phyloP scores from a whole-genome alignment of 1,140 invertebrate genomes.

The Leguminivora glycinivorella region DNA sequence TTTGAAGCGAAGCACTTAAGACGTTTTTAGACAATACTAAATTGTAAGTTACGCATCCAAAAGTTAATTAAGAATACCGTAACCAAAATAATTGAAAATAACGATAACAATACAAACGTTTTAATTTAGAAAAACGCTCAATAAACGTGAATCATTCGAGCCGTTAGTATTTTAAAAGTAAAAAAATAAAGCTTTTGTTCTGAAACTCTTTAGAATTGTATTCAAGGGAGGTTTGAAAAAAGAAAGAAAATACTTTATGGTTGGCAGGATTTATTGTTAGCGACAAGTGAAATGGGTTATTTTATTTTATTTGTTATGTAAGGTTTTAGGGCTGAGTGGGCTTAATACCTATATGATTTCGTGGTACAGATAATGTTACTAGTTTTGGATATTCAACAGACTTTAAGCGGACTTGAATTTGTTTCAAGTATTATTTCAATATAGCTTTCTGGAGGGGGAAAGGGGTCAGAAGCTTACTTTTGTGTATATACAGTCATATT shows the following conservation, averaged over 20 bases:
- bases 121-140: constrained; percentile 14
- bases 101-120: constrained; percentile 1
- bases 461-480: no score
- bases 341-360: neutral
- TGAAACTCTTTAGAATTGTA: constrained; percentile 23
- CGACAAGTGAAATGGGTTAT: constrained; percentile 19
- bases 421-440: no score
- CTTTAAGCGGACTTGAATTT: no score
- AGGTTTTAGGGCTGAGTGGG: neutral
- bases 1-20: no score
- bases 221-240: constrained; percentile 26
- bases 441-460: no score
- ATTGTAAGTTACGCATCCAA: no score
- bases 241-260: constrained; percentile 28
- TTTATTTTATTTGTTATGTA: constrained; percentile 10
- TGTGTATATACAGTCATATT: no score
- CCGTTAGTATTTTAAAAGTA: constrained; percentile 18
- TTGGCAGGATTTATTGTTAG: constrained; percentile 11
- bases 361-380: no score
- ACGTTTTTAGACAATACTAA: no score
- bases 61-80: no score
- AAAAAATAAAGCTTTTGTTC: constrained; percentile 19
- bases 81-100: neutral
- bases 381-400: no score
- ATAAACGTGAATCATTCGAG: neutral